Evolutionary conservation across 2,113 vertebrate genomes (phyloP).

Genomic region (Centropus bengalensis): DNA sequence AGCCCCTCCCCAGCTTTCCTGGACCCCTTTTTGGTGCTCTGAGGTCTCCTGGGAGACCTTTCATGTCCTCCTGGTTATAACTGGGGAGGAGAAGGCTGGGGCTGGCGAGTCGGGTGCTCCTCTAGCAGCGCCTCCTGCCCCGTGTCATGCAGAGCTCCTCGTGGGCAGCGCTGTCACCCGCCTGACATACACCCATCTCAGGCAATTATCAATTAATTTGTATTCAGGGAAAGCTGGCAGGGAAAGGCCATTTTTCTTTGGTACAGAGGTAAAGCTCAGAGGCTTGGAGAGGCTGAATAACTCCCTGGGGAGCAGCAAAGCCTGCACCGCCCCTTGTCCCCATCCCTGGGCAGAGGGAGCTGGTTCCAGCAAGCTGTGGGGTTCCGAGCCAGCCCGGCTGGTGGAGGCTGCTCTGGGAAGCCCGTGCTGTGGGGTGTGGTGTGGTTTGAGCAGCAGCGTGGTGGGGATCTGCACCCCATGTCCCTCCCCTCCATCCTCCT

Average conservation of each 20-base stretch:
- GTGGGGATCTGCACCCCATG: background rate
- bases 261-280: background rate
- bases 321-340: background rate
- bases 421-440: rapidly evolving
- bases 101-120: background rate
- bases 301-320: background rate
- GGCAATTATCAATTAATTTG: background rate
- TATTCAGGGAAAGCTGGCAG: background rate
- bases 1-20: too few species aligned
- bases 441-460: background rate
- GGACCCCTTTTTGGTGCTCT: too few species aligned
- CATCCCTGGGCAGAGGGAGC: background rate
- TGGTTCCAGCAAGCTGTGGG: background rate
- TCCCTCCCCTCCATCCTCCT: background rate
- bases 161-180: background rate
- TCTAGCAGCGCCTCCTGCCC: rapidly evolving
- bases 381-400: rapidly evolving
- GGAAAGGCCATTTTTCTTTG: background rate
- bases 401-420: background rate
- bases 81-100: background rate
- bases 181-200: rapidly evolving
- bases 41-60: too few species aligned
- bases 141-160: rapidly evolving
- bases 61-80: rapidly evolving
- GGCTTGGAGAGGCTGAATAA: background rate